phyloP scores from a whole-genome alignment of 2,888 invertebrate species.

The Zhuqinia jingwanae region DNA sequence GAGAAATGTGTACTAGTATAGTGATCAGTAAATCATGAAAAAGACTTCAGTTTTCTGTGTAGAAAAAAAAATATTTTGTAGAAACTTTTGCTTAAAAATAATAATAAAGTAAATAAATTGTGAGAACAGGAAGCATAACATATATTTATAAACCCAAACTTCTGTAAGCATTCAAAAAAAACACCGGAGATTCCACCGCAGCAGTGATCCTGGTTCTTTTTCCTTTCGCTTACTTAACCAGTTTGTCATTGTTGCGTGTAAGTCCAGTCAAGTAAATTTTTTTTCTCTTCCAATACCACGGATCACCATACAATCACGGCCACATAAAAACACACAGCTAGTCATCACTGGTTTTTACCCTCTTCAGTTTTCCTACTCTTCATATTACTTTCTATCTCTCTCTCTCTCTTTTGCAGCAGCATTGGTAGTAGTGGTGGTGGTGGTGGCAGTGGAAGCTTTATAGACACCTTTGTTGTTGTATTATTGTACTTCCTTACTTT shows the following conservation, averaged over 20 bases:
- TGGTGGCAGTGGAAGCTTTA: background rate
- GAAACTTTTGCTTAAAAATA: background rate
- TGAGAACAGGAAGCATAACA: conserved; percentile 5
- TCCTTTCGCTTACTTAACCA: background rate
- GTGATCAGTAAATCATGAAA: background rate
- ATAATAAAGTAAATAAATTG: background rate
- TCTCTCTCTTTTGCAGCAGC: too few relatives aligned
- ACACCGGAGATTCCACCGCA: conserved; percentile 10
- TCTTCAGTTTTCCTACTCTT: too few relatives aligned
- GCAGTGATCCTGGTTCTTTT: too few relatives aligned
- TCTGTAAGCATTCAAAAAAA: too few relatives aligned
- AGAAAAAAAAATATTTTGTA: too few relatives aligned
- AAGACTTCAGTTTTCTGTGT: background rate
- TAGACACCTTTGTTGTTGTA: background rate
- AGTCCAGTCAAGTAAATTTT: too few relatives aligned
- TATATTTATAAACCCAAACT: background rate
- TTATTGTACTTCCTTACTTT: conserved; percentile 12
- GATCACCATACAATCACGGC: background rate
- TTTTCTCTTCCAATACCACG: too few relatives aligned
- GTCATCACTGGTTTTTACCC: background rate
- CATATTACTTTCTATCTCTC: background rate
- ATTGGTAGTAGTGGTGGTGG: background rate
- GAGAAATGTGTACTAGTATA: background rate
- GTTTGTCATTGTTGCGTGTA: conserved; percentile 40
- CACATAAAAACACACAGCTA: background rate